Conservation (phyloP, 1,140 invertebrate species). For the Chironomus striatipennis region DNA sequence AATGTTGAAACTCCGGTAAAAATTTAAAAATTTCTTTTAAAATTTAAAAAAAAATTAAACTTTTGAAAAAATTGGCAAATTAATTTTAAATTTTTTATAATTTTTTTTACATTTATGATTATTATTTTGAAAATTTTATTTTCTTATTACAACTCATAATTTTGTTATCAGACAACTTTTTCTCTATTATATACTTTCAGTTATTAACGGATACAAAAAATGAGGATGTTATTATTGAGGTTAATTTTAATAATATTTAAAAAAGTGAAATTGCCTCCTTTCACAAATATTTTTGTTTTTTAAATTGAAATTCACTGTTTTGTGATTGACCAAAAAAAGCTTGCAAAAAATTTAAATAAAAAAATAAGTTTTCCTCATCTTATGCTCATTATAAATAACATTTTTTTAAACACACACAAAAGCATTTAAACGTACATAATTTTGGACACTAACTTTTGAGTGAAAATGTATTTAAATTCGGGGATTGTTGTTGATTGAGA, state of each 20-base stretch:
- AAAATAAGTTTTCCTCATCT: background rate
- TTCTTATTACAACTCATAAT: background rate
- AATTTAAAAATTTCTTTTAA: background rate
- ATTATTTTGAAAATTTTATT: background rate
- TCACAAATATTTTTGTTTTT: background rate
- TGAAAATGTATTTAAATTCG: too few species aligned
- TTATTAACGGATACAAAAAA: constrained; percentile 16
- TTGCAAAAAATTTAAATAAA: background rate
- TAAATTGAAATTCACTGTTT: background rate
- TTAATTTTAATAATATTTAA: background rate
- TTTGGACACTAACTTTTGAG: too few species aligned
- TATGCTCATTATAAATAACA: background rate
- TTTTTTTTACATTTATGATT: background rate
- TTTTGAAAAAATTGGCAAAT: too few species aligned
- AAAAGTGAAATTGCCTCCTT: background rate
- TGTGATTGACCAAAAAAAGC: background rate
- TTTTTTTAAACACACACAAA: background rate
- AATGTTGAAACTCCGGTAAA: constrained; percentile 25
- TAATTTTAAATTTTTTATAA: background rate
- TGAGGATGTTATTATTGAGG: constrained; percentile 12
- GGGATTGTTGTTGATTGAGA: too few species aligned
- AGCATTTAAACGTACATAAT: background rate
- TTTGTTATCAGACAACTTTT: background rate
- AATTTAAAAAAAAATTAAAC: background rate
- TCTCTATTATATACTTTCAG: constrained; percentile 16